Evolutionary conservation across 2,888 invertebrate species (phyloP).

Genomic region (Nebria brevicollis): DNA sequence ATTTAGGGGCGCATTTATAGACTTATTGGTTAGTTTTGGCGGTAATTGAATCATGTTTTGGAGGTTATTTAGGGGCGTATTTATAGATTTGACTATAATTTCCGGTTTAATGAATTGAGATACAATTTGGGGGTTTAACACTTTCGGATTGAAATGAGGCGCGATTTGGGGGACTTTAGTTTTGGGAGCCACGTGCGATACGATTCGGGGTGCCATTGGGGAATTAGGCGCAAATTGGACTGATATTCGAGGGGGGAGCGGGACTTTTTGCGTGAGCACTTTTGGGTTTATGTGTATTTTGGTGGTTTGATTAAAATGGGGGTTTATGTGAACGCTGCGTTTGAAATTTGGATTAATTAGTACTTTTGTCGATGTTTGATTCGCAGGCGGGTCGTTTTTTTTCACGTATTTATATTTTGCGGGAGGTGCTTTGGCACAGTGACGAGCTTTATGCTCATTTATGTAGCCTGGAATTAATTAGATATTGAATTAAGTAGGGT

Average conservation of each 20-base stretch:
- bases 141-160: constrained; percentile 63
- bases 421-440: background rate
- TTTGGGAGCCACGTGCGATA: background rate
- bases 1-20: no score
- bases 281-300: background rate
- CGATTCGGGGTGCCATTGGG: background rate
- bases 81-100: no score
- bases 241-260: background rate
- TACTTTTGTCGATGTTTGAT: constrained; percentile 53
- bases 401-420: constrained; percentile 35
- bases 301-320: constrained; percentile 52
- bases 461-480: constrained; percentile 6
- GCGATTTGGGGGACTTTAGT: background rate
- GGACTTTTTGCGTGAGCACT: background rate
- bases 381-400: background rate
- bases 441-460: background rate
- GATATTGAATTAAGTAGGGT: background rate
- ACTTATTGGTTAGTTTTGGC: no score
- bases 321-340: constrained; percentile 53
- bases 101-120: background rate
- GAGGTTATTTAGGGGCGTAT: no score
- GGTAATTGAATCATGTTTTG: no score
- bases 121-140: constrained; percentile 52
- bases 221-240: background rate
- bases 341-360: constrained; percentile 60